Conservation (phyloP, 37 sponge, comb jelly and placozoan species). For the Petrosia ficiformis region DNA sequence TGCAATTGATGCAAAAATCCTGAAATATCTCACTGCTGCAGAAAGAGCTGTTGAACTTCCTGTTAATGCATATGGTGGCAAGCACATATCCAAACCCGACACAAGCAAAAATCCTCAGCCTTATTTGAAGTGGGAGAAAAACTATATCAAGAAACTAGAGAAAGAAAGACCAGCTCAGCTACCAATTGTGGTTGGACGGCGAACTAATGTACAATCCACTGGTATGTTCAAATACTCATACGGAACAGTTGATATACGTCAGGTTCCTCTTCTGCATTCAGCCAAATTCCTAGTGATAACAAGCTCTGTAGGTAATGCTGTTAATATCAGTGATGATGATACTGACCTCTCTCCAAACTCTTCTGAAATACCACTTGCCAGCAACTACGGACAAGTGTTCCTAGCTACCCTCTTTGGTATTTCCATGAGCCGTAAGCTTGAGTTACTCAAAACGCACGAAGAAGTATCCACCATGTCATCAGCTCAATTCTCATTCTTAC, state of each 20-base stretch:
- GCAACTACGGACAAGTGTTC: constrained; percentile 76
- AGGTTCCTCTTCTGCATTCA: constrained; percentile 55
- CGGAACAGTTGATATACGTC: constrained; percentile 60
- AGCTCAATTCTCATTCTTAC: constrained; percentile 16
- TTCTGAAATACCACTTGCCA: constrained; percentile 70
- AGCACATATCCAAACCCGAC: constrained; percentile 49
- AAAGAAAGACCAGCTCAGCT: constrained; percentile 45
- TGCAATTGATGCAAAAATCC: constrained; percentile 28
- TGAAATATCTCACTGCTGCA: constrained; percentile 27
- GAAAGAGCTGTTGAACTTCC: constrained; percentile 19
- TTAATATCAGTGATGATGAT: constrained; percentile 65
- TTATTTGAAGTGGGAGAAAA: constrained; percentile 30
- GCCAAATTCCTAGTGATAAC: constrained; percentile 64
- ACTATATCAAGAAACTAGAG: constrained; percentile 39
- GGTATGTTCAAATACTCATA: constrained; percentile 47
- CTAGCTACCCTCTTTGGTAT: constrained; percentile 42
- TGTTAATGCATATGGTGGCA: constrained; percentile 38
- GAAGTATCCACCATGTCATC: background rate
- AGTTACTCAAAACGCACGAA: constrained; percentile 1
- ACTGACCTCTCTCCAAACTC: constrained; percentile 10
- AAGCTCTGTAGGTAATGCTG: constrained; percentile 39
- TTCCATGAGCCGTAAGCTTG: constrained; percentile 43
- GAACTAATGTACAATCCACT: constrained; percentile 8
- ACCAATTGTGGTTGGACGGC: constrained; percentile 7
- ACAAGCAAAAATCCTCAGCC: constrained; percentile 2